Conservation (phyloP, 2,888 invertebrate genomes). For the Malachius bipustulatus region DNA sequence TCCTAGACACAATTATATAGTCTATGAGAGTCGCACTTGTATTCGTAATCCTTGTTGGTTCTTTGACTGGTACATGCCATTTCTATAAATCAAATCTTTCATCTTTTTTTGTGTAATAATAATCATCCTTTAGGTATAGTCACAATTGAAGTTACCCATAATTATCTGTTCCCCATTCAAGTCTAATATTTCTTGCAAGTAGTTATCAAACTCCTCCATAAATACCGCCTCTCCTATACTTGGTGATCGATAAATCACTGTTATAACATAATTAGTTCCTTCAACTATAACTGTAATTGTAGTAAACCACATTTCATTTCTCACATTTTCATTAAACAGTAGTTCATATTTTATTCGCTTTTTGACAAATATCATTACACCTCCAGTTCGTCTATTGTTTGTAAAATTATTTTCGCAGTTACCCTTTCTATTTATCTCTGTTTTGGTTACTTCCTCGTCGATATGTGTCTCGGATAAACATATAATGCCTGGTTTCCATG, state of each 20-base stretch:
- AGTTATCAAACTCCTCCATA: no score
- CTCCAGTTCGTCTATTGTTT: slow-evolving; percentile 8
- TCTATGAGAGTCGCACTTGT: slow-evolving; percentile 7
- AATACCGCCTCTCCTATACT: no score
- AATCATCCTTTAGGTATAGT: slow-evolving; percentile 1
- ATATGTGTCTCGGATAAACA: slow-evolving; percentile 10
- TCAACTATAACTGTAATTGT: no score
- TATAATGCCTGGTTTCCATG: slow-evolving; percentile 7
- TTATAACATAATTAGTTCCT: slow-evolving; percentile 2
- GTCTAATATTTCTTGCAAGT: no score
- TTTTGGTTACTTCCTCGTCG: slow-evolving; percentile 4
- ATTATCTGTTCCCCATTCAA: no score
- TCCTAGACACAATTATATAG: slow-evolving; percentile 6
- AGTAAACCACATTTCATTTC: no score
- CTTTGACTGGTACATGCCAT: slow-evolving; percentile 6
- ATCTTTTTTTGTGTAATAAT: slow-evolving; percentile 2
- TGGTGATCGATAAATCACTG: slow-evolving; percentile 4
- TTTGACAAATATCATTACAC: no score
- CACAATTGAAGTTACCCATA: no score
- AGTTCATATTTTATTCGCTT: no score
- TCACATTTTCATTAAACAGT: no score
- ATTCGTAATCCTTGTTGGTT: slow-evolving; percentile 6
- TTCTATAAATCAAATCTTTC: slow-evolving; percentile 2
- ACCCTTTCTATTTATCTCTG: slow-evolving; percentile 7
- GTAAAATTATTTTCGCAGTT: slow-evolving; percentile 7